Percentiles rank a stretch among this genome's conserved stretches.
phyloP scores from a whole-genome alignment of 2,797 vertebrate species.

The Muscicapa comitata region DNA sequence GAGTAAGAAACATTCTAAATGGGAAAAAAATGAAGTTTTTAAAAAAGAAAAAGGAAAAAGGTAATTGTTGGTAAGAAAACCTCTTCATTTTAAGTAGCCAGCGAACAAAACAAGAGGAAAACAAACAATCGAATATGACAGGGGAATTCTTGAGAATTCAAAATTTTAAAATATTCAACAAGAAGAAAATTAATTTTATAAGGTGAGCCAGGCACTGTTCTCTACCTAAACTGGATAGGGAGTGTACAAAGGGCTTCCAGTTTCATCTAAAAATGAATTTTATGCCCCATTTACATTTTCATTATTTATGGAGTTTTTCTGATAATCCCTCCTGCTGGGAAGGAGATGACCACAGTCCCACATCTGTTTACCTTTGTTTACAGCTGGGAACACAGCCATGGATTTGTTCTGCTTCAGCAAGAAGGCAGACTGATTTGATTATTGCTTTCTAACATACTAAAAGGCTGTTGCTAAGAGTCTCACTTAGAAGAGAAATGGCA shows the following conservation, averaged over 20 bases:
- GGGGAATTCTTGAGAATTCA: background rate
- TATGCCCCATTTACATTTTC: slow-evolving; percentile 37
- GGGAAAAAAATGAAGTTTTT: background rate
- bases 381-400: slow-evolving; percentile 42
- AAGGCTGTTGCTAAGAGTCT: background rate
- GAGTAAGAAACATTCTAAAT: background rate
- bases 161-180: background rate
- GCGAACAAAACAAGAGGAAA: background rate
- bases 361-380: slow-evolving; percentile 61
- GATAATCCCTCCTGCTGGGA: slow-evolving; percentile 21
- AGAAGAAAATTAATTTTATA: background rate
- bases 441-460: background rate
- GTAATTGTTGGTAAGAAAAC: background rate
- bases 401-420: slow-evolving; percentile 35
- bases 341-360: slow-evolving; percentile 23
- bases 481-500: background rate
- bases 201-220: background rate
- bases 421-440: slow-evolving; percentile 27
- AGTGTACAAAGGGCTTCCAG: background rate
- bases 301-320: slow-evolving; percentile 37
- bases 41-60: background rate
- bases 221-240: background rate
- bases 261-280: slow-evolving; percentile 1
- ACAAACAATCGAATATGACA: background rate
- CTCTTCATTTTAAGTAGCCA: background rate